A percentile compares a stretch with the other conserved stretches of the same genome.
Evolutionary conservation across 2,888 invertebrate species (phyloP).

Genomic region (Brassicogethes aeneus): DNA sequence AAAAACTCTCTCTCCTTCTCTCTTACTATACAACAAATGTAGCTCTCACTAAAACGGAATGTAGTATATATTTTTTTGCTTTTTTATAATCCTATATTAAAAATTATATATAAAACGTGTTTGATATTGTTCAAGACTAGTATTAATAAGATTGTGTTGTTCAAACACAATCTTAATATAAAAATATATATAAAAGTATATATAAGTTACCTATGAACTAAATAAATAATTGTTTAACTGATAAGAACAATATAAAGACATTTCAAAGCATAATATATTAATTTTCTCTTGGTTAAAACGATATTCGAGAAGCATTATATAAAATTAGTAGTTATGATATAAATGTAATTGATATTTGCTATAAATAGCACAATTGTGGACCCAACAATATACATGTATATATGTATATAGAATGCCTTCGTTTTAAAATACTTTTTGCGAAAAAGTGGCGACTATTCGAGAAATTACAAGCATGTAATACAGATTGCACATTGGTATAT

Average conservation of each 20-base stretch:
- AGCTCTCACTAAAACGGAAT: slow-evolving; percentile 23
- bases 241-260: slow-evolving; percentile 2
- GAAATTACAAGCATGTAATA: not conserved
- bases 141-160: not conserved
- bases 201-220: not conserved
- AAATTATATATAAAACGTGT: not conserved
- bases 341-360: no score
- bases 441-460: not conserved
- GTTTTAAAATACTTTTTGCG: no score
- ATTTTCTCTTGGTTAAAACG: not conserved
- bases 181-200: not conserved
- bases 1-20: no score
- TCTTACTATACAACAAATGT: not conserved
- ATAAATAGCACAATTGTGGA: not conserved
- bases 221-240: slow-evolving; percentile 1
- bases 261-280: slow-evolving; percentile 1
- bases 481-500: not conserved
- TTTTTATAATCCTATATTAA: not conserved
- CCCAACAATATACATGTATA: not conserved
- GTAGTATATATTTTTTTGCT: slow-evolving; percentile 10
- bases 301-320: no score
- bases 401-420: not conserved
- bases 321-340: not conserved
- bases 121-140: slow-evolving; percentile 3
- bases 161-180: not conserved